Conservation (phyloP, 1,140 invertebrate genomes). For the Procambarus clarkii region DNA sequence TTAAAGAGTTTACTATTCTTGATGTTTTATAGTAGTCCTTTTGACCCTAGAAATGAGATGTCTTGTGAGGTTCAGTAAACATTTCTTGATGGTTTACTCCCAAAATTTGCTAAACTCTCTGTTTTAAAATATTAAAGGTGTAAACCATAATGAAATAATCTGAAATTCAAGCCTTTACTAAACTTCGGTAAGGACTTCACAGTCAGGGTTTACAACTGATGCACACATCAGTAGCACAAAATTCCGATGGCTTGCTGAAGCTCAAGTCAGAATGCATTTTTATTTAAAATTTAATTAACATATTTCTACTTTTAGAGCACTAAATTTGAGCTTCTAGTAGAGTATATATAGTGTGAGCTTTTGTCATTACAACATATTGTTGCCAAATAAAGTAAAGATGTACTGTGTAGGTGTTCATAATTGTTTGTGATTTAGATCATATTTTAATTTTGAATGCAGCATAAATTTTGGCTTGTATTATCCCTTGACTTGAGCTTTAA, state of each 20-base stretch:
- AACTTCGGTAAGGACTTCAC: constrained; percentile 6
- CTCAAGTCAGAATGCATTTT: constrained; percentile 32
- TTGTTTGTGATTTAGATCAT: not conserved
- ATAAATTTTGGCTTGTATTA: no score
- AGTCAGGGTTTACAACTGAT: constrained; percentile 28
- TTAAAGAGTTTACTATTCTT: constrained; percentile 42
- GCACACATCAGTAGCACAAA: constrained; percentile 65
- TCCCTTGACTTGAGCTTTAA: constrained; percentile 50
- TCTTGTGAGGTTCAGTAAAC: constrained; percentile 24
- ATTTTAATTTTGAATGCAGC: not conserved
- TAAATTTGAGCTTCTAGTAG: not conserved
- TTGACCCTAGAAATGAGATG: not conserved
- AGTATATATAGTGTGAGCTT: not conserved
- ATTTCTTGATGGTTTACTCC: constrained; percentile 9
- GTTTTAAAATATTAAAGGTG: not conserved
- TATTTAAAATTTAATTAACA: constrained; percentile 5
- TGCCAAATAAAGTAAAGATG: not conserved
- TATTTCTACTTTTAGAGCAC: not conserved
- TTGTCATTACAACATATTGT: not conserved
- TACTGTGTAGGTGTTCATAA: constrained; percentile 13
- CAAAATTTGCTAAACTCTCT: not conserved
- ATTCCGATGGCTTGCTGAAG: constrained; percentile 44
- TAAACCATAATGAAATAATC: not conserved
- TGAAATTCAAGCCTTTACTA: constrained; percentile 6
- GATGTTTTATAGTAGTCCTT: constrained; percentile 52